phyloP scores from a whole-genome alignment of 2,888 invertebrate species.

The Brachyptera putata region DNA sequence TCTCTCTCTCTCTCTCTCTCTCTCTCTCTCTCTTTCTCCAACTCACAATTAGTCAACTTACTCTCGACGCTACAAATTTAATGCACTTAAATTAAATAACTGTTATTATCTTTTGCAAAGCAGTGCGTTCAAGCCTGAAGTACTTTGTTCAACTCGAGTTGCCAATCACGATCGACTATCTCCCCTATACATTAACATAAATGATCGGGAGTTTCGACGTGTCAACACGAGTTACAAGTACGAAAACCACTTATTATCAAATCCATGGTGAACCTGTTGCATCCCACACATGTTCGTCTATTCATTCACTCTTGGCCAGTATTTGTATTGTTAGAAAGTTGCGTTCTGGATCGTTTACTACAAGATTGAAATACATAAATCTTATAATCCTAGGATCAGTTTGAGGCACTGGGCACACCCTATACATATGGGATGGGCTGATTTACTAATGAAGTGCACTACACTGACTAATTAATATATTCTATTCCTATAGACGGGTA shows the following conservation, averaged over 20 bases:
- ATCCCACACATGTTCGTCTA: no score
- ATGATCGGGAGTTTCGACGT: no score
- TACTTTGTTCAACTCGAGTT: no score
- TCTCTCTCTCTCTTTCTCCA: background rate
- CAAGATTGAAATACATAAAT: constrained; percentile 3
- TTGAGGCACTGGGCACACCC: background rate
- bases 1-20: background rate
- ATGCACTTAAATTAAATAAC: background rate
- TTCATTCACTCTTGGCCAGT: no score
- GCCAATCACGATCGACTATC: no score
- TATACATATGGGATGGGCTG: background rate
- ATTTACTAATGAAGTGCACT: constrained; percentile 10
- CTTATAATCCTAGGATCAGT: background rate
- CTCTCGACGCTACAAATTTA: background rate
- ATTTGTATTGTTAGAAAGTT: no score
- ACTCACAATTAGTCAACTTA: background rate
- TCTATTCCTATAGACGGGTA: background rate
- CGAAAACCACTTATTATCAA: no score
- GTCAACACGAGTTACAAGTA: no score
- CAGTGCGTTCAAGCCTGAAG: background rate
- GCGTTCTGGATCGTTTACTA: constrained; percentile 8
- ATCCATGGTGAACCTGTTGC: background rate
- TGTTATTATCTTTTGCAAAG: background rate
- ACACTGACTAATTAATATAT: constrained; percentile 9
- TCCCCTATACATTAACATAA: no score